Evolutionary conservation across 2,797 vertebrate genomes (phyloP), one percentile per base, ranked within the genome.

Genomic region (Triplophysa yarkandensis): DNA sequence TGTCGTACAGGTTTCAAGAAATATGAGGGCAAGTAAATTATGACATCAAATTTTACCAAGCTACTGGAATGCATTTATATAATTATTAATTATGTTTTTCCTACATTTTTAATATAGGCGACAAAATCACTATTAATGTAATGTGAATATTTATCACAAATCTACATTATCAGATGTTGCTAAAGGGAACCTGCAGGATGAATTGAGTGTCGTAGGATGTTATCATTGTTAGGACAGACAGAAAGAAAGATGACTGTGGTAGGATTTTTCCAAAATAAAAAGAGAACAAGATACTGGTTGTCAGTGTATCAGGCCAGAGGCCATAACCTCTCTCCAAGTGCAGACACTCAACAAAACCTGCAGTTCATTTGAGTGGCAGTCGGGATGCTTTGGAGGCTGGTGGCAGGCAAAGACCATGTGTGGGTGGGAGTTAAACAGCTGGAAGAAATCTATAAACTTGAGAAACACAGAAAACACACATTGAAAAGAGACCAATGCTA

Each of bases 351-450:
- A 64, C 71, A 73, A 65, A 73, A 43, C 48, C 48, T n/a, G 48
- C 61, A 13, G 36, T 65, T 64, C 27, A 73, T 73, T 48, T 27
- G 32, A 73, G 71, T 74, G 62, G 63, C 63, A 66, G 63, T 21
- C n/a, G 41, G 67, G 30, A 66, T 7, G 21, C 34, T 66, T 44
- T 25, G 39, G 50, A 66, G 62, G 60, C 58, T 73, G 58, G 30
- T 63, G 55, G 19, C 17, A 4, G 21, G 48, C 60, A 73, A 34
- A 64, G 34, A 54, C 32, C 34, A 61, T 43, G 48, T 1, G 13
- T 74, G 16, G 61, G 46, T 46, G 52, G 44, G 52, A 67, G 39
- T 27, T 74, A 74, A 67, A 66, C 52, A 74, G 72, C 63, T 58
- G 63, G 63, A 74, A 67, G 52, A 67, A 66, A 57, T 67, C 62